A percentile compares a stretch with the other conserved stretches of the same genome.
Conservation (phyloP, 2,113 vertebrate species). For the Pollimyrus isidori region DNA sequence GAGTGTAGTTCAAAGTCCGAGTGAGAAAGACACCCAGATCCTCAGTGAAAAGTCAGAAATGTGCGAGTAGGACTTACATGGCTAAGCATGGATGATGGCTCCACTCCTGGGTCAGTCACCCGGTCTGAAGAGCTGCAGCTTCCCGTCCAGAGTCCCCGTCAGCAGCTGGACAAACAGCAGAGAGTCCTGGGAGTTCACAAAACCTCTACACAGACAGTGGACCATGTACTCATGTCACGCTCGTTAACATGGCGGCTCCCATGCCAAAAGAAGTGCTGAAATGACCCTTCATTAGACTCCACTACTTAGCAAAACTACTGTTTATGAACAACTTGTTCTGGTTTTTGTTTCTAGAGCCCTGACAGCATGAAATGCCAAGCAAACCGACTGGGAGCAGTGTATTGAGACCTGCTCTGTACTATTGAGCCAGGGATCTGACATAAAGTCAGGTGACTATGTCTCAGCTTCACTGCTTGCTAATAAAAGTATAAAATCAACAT, state of each 20-base stretch:
- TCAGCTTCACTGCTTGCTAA: not conserved
- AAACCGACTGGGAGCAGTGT: not conserved
- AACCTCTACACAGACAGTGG: not conserved
- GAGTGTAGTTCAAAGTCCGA: not conserved
- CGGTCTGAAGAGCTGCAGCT: constrained; percentile 67
- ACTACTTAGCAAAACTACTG: not conserved
- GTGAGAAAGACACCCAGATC: not conserved
- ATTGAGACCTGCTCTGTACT: not conserved
- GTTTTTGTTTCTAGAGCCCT: not conserved
- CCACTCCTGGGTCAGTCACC: constrained; percentile 21
- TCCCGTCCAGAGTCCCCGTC: constrained; percentile 78
- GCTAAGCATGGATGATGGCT: not conserved
- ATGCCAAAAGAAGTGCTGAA: not conserved
- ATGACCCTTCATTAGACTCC: not conserved
- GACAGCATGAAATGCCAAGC: not conserved
- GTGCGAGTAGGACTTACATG: not conserved
- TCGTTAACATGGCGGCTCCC: not conserved
- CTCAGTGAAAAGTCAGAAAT: not conserved
- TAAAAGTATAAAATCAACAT: not conserved
- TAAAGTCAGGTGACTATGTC: not conserved
- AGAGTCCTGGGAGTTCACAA: not conserved
- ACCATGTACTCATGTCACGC: constrained; percentile 3
- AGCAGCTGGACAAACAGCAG: constrained; percentile 60
- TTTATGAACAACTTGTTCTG: not conserved
- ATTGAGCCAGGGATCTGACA: not conserved